phyloP scores from a whole-genome alignment of 1,140 invertebrate species.

The Nixonia krombeini region DNA sequence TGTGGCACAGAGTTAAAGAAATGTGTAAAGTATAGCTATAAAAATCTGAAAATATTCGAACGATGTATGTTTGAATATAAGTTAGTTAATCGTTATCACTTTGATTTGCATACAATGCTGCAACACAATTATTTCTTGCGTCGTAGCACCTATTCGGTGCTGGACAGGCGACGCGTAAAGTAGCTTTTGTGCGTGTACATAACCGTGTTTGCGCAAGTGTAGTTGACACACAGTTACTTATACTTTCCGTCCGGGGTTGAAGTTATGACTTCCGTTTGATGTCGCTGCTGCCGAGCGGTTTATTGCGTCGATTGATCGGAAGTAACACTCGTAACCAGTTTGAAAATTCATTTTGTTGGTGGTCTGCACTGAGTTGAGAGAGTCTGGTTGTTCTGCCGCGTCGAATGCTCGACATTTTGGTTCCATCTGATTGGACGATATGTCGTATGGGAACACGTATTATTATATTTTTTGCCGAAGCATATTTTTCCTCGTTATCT shows the following conservation, averaged over 20 bases:
- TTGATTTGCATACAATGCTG: too few species aligned
- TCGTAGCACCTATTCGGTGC: too few species aligned
- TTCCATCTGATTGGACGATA: slow-evolving; percentile 28
- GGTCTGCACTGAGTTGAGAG: slow-evolving; percentile 30
- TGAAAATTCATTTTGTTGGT: slow-evolving; percentile 40
- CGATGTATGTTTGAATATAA: too few species aligned
- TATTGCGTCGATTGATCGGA: slow-evolving; percentile 52
- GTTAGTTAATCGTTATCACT: too few species aligned
- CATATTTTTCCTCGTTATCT: background rate
- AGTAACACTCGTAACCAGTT: slow-evolving; percentile 38
- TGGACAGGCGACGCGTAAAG: slow-evolving; percentile 3
- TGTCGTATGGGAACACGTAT: slow-evolving; percentile 21
- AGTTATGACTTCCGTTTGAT: slow-evolving; percentile 51
- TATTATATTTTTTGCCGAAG: slow-evolving; percentile 14
- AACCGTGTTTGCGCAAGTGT: too few species aligned
- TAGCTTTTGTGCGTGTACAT: too few species aligned
- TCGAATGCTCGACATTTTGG: slow-evolving; percentile 33
- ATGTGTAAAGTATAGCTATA: too few species aligned
- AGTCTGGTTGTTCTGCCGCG: slow-evolving; percentile 36
- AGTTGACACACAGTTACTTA: slow-evolving; percentile 28
- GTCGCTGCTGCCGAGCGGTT: slow-evolving; percentile 39
- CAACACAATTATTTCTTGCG: too few species aligned
- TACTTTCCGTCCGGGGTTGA: slow-evolving; percentile 29
- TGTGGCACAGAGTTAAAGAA: too few species aligned
- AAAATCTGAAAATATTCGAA: too few species aligned